Base-by-base conservation (phyloP, 2,888 invertebrate genomes). In the Drosophila tripunctata region DNA sequence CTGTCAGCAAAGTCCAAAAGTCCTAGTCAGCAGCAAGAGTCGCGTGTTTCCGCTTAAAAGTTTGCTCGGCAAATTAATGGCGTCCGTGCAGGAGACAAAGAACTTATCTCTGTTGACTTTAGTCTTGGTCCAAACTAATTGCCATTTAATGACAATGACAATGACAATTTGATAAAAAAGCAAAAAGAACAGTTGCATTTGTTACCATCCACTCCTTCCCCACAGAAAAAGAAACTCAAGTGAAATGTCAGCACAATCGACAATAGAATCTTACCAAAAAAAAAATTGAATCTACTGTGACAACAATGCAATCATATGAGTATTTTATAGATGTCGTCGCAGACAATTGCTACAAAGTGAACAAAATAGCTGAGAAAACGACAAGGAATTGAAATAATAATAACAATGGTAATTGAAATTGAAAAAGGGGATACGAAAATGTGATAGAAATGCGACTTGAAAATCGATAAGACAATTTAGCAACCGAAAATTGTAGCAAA, bases 1-100 rank as follows among this genome's bases (percentile, higher is more conserved):
- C 52, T 62, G 60, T 50, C 62, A 47, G 41, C 50, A 24, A 22
- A 35, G 22, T 15, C 35, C 8, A 27, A 35, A 48, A 36, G 17
- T 17, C 12, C 14, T 30, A 63, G 52, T 40, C 61, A 41, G 35
- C 38, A 22, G 44, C 7, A 41, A n/a, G 44, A 31, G 48, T 63
- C 65, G 77, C 80, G 84, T 83, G 80, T 73, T 80, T 83, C 87
- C 80, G 87, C 80, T 83, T 83, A 63, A 80, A 80, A 86, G 64
- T 78, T 85, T 73, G 62, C 57, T 57, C 58, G 41, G 47, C 19
- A 45, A 56, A 66, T 62, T 63, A 24, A 70, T 58, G 61, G 31
- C 36, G 43, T 10, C 44, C 40, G n/a, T 12, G 5, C 6, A 40
- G 43, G 21, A 21, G 27, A 38, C 19, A 40, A 15, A 60, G 77